Conservation (phyloP, 2,888 invertebrate genomes). For the Thecocarcelia acutangulata region DNA sequence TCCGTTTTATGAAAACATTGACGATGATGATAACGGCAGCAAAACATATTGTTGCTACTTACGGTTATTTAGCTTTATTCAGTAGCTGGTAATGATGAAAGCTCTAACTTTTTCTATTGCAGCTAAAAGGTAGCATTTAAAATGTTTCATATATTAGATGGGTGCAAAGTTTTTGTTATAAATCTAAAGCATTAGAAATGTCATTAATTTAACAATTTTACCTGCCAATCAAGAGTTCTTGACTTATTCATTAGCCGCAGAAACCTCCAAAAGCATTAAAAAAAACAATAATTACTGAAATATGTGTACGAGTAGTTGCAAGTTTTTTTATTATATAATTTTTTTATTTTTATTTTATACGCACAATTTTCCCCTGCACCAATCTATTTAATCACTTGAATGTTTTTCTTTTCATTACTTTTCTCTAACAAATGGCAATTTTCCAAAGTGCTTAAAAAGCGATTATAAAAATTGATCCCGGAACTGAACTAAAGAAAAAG, state of each 20-base stretch:
- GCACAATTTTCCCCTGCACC: slow-evolving; percentile 7
- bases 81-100: slow-evolving; percentile 35
- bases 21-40: slow-evolving; percentile 17
- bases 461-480: slow-evolving; percentile 62
- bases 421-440: slow-evolving; percentile 58
- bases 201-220: background rate
- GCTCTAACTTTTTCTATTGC: slow-evolving; percentile 19
- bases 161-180: background rate
- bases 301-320: too few relatives aligned
- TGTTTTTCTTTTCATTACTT: slow-evolving; percentile 11
- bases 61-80: background rate
- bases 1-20: slow-evolving; percentile 46
- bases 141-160: slow-evolving; percentile 6
- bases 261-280: too few relatives aligned
- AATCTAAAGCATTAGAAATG: background rate
- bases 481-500: slow-evolving; percentile 27
- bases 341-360: too few relatives aligned
- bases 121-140: background rate
- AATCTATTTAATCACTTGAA: slow-evolving; percentile 19
- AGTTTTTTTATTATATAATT: too few relatives aligned
- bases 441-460: slow-evolving; percentile 64
- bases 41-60: slow-evolving; percentile 15
- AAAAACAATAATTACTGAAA: too few relatives aligned
- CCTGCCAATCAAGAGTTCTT: too few relatives aligned
- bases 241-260: too few relatives aligned